These are phyloP conservation scores for Axis porcinus DNA, from an alignment of 2,113 vertebrate genomes.

Conservation along the genomic window DNA sequence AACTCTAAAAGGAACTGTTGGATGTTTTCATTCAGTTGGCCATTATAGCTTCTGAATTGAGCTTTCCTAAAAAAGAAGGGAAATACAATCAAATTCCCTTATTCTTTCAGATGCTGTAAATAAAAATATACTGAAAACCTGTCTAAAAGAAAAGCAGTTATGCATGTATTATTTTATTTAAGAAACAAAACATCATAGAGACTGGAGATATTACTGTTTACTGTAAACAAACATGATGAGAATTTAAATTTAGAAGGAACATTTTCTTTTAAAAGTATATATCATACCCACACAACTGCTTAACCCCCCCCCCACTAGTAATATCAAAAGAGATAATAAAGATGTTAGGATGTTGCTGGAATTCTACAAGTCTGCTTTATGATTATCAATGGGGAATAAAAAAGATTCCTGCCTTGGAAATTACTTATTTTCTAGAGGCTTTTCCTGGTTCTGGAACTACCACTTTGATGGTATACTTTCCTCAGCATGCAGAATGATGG, in stretches of 20 bases:
- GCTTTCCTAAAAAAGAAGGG: neutral
- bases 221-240: neutral
- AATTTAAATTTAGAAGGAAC: neutral
- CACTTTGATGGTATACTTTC: neutral
- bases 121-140: neutral
- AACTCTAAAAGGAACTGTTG: neutral
- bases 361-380: neutral
- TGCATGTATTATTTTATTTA: neutral
- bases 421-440: neutral
- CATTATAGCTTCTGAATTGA: neutral
- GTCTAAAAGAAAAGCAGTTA: neutral
- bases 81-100: neutral
- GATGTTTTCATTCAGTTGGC: neutral
- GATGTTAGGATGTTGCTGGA: neutral
- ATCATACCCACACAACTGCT: neutral
- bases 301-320: neutral
- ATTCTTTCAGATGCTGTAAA: neutral
- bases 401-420: neutral
- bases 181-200: neutral
- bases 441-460: neutral
- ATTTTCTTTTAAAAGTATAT: slow-evolving; percentile 20
- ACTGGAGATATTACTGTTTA: neutral
- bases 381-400: neutral
- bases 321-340: neutral
- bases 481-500: neutral